Conservation (phyloP, 2,888 invertebrate species). For the Netelia fuscicornis region DNA sequence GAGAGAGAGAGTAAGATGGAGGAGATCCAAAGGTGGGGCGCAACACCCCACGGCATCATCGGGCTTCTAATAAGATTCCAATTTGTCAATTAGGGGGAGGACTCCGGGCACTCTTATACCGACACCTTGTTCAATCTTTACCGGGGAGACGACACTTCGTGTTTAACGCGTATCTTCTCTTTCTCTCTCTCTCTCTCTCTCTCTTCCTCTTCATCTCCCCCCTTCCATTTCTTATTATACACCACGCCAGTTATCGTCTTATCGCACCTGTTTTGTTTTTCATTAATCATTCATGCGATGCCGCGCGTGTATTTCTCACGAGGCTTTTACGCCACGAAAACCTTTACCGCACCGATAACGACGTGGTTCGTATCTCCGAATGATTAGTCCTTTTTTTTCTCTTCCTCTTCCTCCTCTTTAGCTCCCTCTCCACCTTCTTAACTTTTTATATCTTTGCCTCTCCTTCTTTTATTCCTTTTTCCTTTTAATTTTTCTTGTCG, state of each 20-base stretch:
- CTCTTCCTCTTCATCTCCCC: conserved; percentile 57
- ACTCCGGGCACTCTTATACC: conserved; percentile 74
- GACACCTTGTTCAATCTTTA: conserved; percentile 73
- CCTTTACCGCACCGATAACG: conserved; percentile 34
- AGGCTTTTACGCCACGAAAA: conserved; percentile 9
- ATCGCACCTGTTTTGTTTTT: conserved; percentile 44
- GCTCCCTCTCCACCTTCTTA: neutral
- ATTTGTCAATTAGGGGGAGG: conserved; percentile 89
- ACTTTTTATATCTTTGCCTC: conserved; percentile 13
- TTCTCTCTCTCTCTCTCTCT: conserved; percentile 64
- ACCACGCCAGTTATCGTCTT: conserved; percentile 52
- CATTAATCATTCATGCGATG: conserved; percentile 40
- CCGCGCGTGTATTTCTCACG: conserved; percentile 10
- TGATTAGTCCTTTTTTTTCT: conserved; percentile 13
- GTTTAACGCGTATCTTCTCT: conserved; percentile 44
- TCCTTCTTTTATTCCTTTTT: neutral
- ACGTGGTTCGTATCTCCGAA: conserved; percentile 5
- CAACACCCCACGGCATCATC: conserved; percentile 84
- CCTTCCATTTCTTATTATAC: conserved; percentile 64
- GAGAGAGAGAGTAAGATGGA: conserved; percentile 32
- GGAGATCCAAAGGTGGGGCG: conserved; percentile 42
- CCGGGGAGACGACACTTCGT: conserved; percentile 56
- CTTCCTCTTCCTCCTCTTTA: neutral
- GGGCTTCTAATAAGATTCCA: conserved; percentile 89
- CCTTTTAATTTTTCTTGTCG: conserved; percentile 1